Evolutionary conservation across 2,888 invertebrate species (phyloP), one percentile per base, ranked within the genome.

Genomic region (Xestobium rufovillosum): DNA sequence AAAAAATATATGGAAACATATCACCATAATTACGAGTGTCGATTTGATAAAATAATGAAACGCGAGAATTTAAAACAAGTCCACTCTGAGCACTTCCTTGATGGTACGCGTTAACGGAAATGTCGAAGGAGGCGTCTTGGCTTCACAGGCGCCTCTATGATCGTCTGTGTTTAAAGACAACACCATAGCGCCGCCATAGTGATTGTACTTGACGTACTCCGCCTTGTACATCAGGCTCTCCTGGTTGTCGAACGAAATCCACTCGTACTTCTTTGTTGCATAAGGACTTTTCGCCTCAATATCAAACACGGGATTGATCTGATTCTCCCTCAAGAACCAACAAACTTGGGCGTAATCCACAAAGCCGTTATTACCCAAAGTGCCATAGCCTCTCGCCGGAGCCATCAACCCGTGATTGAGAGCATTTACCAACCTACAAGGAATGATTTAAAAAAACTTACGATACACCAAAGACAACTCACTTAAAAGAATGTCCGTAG

Each of bases 91-190:
- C 13, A 50, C 39, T 11, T 47, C 42, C 34, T 43, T 48, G 31
- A 55, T 43, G 26, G 33, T 44, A 14, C 44, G 47, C 1, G 49
- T 59, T 35, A 64, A 60, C 10, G 67, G 67, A 26, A 73, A 57
- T 19, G 56, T 62, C 3, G 38, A 37, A n/a, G 25, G 19, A 14
- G 13, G 34, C 8, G 35, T 45, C 12, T 30, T 17, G 4, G 15
- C 14, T 48, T 58, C 44, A 56, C 85, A 87, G 11, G 61, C 57
- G 3, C 75, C 76, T 34, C 66, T 68, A 58, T 75, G 78, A 61
- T 91, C 90, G 59, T 91, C 91, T 2, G 76, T 72, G 56, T 89
- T 89, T 14, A 91, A 67, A 6, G 84, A 81, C 64, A 81, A 87
- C 39, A 89, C 69, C 89, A 90, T 90, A 3, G 81, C 83, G 17